These are phyloP conservation scores for Galerucella nymphaeae DNA, from an alignment of 2,888 invertebrate genomes.

Conservation along the genomic window DNA sequence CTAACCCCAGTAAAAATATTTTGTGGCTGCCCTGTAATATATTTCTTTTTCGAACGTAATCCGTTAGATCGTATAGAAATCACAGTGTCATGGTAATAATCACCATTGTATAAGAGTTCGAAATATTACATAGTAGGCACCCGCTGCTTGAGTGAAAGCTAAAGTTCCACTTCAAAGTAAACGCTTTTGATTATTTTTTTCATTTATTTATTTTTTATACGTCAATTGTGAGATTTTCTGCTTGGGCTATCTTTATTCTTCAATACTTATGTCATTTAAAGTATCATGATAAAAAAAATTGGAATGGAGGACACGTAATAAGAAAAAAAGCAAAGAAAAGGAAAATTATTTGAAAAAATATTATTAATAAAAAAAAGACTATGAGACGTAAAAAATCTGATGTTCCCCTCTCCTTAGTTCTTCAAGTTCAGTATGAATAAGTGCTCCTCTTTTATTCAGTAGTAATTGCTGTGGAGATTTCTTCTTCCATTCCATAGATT, in stretches of 20 bases:
- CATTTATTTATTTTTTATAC: not conserved
- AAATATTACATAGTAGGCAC: constrained; percentile 57
- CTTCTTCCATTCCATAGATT: too few relatives aligned
- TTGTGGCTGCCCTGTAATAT: not conserved
- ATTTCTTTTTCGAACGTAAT: constrained; percentile 44
- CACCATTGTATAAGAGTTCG: constrained; percentile 56
- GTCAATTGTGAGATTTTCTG: not conserved
- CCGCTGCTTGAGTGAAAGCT: constrained; percentile 57
- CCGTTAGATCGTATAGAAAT: constrained; percentile 50
- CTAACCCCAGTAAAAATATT: not conserved
- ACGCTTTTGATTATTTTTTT: constrained; percentile 9
- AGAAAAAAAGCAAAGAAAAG: too few relatives aligned
- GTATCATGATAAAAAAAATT: too few relatives aligned
- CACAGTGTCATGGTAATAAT: constrained; percentile 58
- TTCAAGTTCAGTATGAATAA: too few relatives aligned
- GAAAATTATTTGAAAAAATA: too few relatives aligned
- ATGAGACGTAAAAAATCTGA: too few relatives aligned
- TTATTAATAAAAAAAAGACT: too few relatives aligned
- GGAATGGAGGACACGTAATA: too few relatives aligned
- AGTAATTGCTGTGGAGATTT: too few relatives aligned
- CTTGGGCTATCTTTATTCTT: not conserved
- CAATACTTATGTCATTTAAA: too few relatives aligned
- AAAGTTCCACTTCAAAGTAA: constrained; percentile 11
- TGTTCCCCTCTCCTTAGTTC: too few relatives aligned
- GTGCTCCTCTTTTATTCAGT: too few relatives aligned